Base-by-base conservation (phyloP, 2,888 invertebrate genomes). In the Pyrocoelia pectoralis region DNA sequence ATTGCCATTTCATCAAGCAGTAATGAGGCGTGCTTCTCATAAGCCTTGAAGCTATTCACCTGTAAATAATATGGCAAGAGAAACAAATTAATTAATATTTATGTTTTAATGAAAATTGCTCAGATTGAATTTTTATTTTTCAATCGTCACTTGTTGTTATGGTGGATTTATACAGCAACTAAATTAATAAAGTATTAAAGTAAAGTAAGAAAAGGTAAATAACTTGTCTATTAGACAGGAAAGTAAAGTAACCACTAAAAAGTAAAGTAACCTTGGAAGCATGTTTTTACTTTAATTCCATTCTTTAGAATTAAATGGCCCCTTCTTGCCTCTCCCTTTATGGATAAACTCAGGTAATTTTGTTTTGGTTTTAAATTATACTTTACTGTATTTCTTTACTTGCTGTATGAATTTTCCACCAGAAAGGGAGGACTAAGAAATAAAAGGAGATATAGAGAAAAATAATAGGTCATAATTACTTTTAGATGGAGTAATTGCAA, bases 51-150 rank as follows among this genome's bases (percentile, higher is more conserved):
- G 12, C 38, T 38, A 38, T 9, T 38, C 38, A 38, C 24, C 24
- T 24, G 24, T 24, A 24, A 24, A 24, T 24, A 24, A 3, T 24
- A 24, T 24, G 38, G 38, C 38, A 38, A 38, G 5, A 38, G n/a
- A 12, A 38, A n/a, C n/a, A 38, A 38, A 38, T 38, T 38, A 38
- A 38, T 38, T 38, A 38, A 38, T 38, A 38, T 9, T 38, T 8
- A 38, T 38, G n/a, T 38, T 38, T 38, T 38, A 38, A 38, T 38
- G 38, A 38, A 38, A 38, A 38, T 38, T 38, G 38, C 38, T 38
- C 38, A 38, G 38, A 38, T n/a, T 8, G 5, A 38, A n/a, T 38
- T 38, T 38, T 38, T 38, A 38, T 38, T 38, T 38, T 38, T 38
- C 5, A 38, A 38, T 38, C 10, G 38, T 38, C 38, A 38, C 38